Base-by-base conservation (phyloP, 2,113 vertebrate species). In the Rhinogobius similis region DNA sequence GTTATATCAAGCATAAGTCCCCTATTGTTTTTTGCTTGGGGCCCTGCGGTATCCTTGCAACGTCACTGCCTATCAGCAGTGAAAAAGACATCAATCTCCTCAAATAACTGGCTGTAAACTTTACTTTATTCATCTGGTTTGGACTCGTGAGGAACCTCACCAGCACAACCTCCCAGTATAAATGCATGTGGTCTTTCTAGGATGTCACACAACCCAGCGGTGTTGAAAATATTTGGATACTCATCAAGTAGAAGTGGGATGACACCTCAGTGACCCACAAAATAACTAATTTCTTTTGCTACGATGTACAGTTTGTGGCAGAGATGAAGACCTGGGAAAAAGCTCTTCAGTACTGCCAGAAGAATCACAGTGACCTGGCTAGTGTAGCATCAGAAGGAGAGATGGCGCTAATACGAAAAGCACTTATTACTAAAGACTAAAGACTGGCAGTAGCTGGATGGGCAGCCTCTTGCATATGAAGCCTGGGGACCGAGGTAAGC, bases 161-260 rank as follows among this genome's bases (percentile, higher is more conserved):
- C n/a, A n/a, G n/a, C n/a, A n/a, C n/a, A n/a, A n/a, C n/a, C n/a
- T n/a, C 24, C 24, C 0, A 0, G 0, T 1, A 7, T 0, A 38
- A 46, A 10, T 86, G 82, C 82, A 58, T 6, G 3, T 85, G 82
- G 80, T 84, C 82, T 26, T 72, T 73, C 48, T 79, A 77, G 76
- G 36, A 0, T 0, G 0, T 0, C 0, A 0, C 0, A 11, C 24
- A 84, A n/a, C 73, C 78, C 0, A 0, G 52, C 1, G n/a, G 0
- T 0, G 1, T n/a, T n/a, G 46, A 79, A 23, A 1, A 48, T 56
- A 58, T 50, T 0, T 72, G 67, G 0, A 0, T 27, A 1, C 50
- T 74, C 1, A 0, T 0, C 0, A 0, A 23, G 13, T 1, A 1
- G 1, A 1, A 0, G 4, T 72, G 65, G 39, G 16, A 43, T 1